Evolutionary conservation across 2,113 vertebrate genomes (phyloP).

Genomic region (Paradoxurus hermaphroditus): DNA sequence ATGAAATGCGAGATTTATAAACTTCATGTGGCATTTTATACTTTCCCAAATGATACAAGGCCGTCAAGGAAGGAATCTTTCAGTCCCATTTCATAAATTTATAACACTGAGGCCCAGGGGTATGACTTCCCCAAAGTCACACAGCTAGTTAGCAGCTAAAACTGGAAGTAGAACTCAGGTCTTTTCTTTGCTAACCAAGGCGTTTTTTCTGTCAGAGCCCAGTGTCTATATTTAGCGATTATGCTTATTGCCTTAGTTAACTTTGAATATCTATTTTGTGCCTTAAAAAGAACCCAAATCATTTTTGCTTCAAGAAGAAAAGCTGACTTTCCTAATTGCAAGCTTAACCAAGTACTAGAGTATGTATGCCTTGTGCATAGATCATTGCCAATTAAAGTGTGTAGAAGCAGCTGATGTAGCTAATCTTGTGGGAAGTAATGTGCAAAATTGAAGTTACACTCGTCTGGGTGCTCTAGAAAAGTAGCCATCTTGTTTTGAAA

Average conservation of each 20-base stretch:
- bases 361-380: constrained; percentile 21
- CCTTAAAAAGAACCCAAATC: constrained; percentile 73
- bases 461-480: not conserved
- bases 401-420: constrained; percentile 57
- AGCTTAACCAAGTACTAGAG: constrained; percentile 48
- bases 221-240: constrained; percentile 70
- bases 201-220: constrained; percentile 32
- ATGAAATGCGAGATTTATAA: constrained; percentile 20
- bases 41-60: constrained; percentile 24
- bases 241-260: constrained; percentile 58
- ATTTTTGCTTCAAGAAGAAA: constrained; percentile 66
- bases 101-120: not conserved
- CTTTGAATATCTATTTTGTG: constrained; percentile 58
- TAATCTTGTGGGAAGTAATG: constrained; percentile 2
- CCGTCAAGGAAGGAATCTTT: not conserved
- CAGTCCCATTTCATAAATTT: not conserved
- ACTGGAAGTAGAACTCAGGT: not conserved
- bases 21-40: not conserved
- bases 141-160: constrained; percentile 54
- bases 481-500: not conserved
- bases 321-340: constrained; percentile 68
- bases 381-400: constrained; percentile 58
- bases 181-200: constrained; percentile 49
- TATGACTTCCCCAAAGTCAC: not conserved
- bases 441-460: not conserved